Conservation (phyloP, 2,113 vertebrate species). For the Ammodramus savannarum region DNA sequence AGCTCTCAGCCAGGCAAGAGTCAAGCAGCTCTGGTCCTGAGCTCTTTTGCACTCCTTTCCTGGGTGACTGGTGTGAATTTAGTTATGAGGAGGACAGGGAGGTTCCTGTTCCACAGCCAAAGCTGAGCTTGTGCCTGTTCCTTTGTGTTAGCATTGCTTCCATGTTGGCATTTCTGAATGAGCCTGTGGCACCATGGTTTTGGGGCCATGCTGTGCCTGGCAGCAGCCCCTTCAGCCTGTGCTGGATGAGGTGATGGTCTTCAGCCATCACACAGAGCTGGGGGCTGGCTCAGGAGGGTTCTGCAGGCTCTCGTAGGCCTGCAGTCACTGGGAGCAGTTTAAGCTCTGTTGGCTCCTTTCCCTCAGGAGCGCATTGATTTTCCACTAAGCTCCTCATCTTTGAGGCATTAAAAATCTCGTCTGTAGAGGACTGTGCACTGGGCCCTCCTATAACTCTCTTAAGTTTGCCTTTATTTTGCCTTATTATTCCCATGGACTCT, state of each 20-base stretch:
- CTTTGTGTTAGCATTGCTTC: neutral
- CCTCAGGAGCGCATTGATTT: conserved; percentile 1
- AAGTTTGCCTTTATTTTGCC: neutral
- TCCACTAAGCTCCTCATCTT: conserved; percentile 6
- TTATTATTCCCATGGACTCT: neutral
- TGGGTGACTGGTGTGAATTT: neutral
- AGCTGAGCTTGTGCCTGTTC: neutral
- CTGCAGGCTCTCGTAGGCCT: neutral
- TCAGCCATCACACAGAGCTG: neutral
- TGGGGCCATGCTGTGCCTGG: neutral
- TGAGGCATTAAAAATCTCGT: conserved; percentile 2
- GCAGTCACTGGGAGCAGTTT: neutral
- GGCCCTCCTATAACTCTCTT: neutral
- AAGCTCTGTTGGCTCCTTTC: conserved; percentile 19
- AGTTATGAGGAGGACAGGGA: neutral
- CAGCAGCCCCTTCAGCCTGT: neutral
- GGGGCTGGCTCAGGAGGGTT: neutral
- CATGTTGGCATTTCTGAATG: neutral
- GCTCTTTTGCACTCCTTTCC: neutral
- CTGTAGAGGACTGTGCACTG: neutral
- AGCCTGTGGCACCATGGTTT: accelerated
- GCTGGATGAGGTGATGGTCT: neutral
- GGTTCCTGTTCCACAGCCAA: neutral
- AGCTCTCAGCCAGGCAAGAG: conserved; percentile 4
- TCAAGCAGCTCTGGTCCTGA: neutral